Evolutionary conservation across 2,797 vertebrate species (phyloP), one percentile per base, ranked within the genome.

Genomic region (Champsocephalus gunnari): DNA sequence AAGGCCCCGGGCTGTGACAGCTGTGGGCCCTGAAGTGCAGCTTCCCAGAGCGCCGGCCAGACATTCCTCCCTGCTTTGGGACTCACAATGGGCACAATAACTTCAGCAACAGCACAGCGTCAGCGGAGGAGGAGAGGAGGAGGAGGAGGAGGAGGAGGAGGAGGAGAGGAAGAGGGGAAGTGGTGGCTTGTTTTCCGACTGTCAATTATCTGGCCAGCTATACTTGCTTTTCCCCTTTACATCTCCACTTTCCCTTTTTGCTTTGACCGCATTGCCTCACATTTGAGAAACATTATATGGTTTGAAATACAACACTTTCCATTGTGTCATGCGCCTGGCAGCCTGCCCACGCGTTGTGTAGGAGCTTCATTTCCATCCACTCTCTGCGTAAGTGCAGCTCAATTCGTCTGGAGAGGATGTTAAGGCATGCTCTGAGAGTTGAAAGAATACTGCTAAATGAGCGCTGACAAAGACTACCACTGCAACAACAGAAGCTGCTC

Each of bases 1-100:
- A 88, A 94, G 93, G 96, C 95, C 94, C 94, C 93, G 89, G 92
- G 94, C 92, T 81, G 88, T 95, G 94, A 95, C 94, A 94, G 95
- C 95, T 95, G 94, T 94, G 94, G 95, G 87, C 91, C 94, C 95
- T 96, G 93, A 94, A 95, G 93, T 95, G 93, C 87, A 87, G 91
- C 94, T 97, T 96, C 95, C 94, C 95, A 97, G 95, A 96, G 93
- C 94, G 94, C 91, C 89, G 88, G 92, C 95, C 95, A 95, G 94
- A 95, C 94, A 93, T 88, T 93, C 93, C 96, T 95, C 93, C 94
- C 95, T 82, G 93, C 92, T 95, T 87, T 94, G 70, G 63, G 87
- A 92, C 91, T 91, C 86, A 92, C 93, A 93, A 94, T 92, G 86
- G 84, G 79, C 84, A 91, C 93, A 92, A 93, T 92, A 90, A 88